Base-by-base conservation (phyloP, 2,888 invertebrate species). In the Barypeithes pellucidus region DNA sequence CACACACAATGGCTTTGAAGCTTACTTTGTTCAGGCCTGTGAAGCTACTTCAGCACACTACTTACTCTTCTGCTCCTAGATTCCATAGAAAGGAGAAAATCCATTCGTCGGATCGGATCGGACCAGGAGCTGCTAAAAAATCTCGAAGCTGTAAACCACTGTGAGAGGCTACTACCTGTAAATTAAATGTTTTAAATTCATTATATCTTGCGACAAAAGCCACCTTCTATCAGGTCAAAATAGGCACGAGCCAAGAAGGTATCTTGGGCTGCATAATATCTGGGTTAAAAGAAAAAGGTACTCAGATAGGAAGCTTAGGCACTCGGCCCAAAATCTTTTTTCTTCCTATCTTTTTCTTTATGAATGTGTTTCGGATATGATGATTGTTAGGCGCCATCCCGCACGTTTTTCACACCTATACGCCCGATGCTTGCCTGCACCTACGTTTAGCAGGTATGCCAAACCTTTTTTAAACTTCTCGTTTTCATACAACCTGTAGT, bases 371-470 rank as follows among this genome's bases (percentile, higher is more conserved):
- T 29, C 18, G 45, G 22, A 45, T 67, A 60, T 47, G 61, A 47
- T 68, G 47, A 52, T 43, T 57, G 50, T 54, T 62, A 69, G 20
- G 69, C 69, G 62, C 62, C 69, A 69, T 57, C 62, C 59, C 62
- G 18, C 69, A 69, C 62, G 62, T 69, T 69, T 69, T 62, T 69
- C 69, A 63, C 69, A 69, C 69, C 69, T 69, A 43, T 39, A n/a
- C 57, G 41, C 47, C 50, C 43, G 63, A 47, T 63, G 62, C 62
- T 47, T 11, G 62, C 29, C 18, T 69, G 43, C 52, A 69, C 62
- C 54, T 54, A 62, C 62, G 47, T 68, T 69, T 43, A 45, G 54
- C 69, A 69, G 69, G 69, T 69, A 69, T 63, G 57, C 57, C 59
- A 62, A 69, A 69, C 69, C 69, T 69, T 69, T 69, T 62, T 69